Evolutionary conservation across 2,888 invertebrate genomes (phyloP).

Genomic region (Polydrusus cervinus): DNA sequence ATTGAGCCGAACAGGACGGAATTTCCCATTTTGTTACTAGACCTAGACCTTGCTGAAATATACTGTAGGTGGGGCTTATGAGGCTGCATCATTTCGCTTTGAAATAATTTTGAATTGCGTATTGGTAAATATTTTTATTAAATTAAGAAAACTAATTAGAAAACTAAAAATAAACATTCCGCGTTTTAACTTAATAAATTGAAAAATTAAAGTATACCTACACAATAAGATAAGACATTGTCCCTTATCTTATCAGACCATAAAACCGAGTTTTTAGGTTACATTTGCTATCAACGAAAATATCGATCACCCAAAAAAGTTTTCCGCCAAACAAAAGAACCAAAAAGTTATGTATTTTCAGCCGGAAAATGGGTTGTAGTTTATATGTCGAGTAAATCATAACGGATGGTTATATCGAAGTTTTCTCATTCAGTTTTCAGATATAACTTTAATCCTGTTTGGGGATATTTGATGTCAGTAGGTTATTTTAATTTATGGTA

Average conservation of each 20-base stretch:
- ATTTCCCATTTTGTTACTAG: too few species aligned
- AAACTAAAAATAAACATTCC: too few species aligned
- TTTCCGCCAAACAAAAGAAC: conserved; percentile 35
- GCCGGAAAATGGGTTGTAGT: conserved; percentile 48
- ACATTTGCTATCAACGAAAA: conserved; percentile 38
- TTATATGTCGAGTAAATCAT: conserved; percentile 51
- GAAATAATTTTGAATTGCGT: too few species aligned
- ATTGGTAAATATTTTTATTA: too few species aligned
- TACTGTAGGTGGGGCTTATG: too few species aligned
- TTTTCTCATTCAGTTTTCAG: conserved; percentile 44
- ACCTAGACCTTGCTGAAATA: too few species aligned
- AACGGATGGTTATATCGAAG: conserved; percentile 48
- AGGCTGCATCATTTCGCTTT: too few species aligned
- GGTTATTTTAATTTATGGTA: conserved; percentile 3
- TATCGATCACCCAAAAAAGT: conserved; percentile 31
- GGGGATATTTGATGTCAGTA: conserved; percentile 17
- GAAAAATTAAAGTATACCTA: too few species aligned
- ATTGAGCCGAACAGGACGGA: too few species aligned
- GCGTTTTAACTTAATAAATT: too few species aligned
- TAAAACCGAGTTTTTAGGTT: conserved; percentile 40
- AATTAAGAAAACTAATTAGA: too few species aligned
- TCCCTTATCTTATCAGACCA: not conserved
- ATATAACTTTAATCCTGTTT: conserved; percentile 30
- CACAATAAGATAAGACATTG: not conserved
- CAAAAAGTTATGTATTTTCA: conserved; percentile 45